Evolutionary conservation across 2,888 invertebrate genomes (phyloP), one percentile per base, ranked within the genome.

Genomic region (Drosophila helvetica): DNA sequence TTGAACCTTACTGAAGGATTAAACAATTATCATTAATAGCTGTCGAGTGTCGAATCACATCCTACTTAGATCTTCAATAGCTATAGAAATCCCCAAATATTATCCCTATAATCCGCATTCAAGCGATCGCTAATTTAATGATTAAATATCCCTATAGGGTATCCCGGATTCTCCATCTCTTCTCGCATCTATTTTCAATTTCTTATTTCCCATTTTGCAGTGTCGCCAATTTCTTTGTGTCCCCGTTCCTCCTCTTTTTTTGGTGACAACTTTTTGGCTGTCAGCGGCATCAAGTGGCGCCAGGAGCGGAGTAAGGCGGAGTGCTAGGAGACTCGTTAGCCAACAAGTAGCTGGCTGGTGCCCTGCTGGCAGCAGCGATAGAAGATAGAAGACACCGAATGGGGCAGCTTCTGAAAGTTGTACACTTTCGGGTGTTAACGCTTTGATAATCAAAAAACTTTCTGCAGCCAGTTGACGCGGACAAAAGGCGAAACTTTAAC

Each of bases 401-500:
- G 66, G 59, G 66, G 59, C 66, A 60, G 79, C 67, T 78, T 76
- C 72, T 61, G 62, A 74, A 78, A 81, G 61, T 83, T 81, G 84
- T 77, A 84, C 81, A 84, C 81, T 84, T 86, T 84, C 76, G 67
- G 86, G 81, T 82, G 86, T 81, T 85, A 86, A 85, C 86, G 86
- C 78, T 86, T 85, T 86, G 85, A 86, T 86, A 86, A 86, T 86
- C 88, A 86, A 86, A 80, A 86, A 86, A 86, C 78, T 86, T 85
- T 80, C 76, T 70, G 63, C 64, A 63, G 63, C 70, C 88, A 79
- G 63, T 85, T 87, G 83, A 83, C 80, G 79, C 86, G 75, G 81
- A 85, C 86, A 85, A 87, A 83, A 86, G 81, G 78, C 75, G 62
- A 86, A 85, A 87, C 81, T 86, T 86, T 69, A 69, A 68, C 68